Evolutionary conservation across 1,140 invertebrate species (phyloP).

Genomic region (Copidosoma floridanum): DNA sequence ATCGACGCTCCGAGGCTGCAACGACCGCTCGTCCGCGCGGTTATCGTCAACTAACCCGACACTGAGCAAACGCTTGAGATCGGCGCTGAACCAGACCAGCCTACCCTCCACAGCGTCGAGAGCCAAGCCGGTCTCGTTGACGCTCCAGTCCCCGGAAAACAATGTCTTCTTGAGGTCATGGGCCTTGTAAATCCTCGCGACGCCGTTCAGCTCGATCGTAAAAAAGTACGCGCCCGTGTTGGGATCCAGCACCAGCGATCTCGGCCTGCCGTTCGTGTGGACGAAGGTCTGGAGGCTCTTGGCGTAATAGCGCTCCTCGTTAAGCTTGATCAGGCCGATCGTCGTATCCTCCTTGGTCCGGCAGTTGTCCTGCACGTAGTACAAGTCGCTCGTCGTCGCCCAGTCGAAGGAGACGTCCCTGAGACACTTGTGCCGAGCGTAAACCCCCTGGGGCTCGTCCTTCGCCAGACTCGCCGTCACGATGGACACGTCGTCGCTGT

Average conservation of each 20-base stretch:
- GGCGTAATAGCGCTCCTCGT: background rate
- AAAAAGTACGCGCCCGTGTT: background rate
- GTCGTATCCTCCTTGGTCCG: background rate
- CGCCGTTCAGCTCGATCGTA: background rate
- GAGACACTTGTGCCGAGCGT: background rate
- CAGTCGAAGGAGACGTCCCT: constrained; percentile 2
- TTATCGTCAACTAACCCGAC: too few relatives aligned
- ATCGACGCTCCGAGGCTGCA: background rate
- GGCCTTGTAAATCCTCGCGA: background rate
- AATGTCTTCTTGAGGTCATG: background rate
- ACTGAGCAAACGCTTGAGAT: background rate
- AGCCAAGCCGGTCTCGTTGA: background rate
- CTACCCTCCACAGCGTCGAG: background rate
- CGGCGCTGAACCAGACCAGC: background rate
- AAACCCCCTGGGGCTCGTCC: background rate
- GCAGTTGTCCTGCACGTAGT: background rate
- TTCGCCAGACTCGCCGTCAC: background rate
- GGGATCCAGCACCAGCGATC: background rate
- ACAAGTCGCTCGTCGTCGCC: background rate
- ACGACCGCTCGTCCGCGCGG: background rate
- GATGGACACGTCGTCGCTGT: background rate
- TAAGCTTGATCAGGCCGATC: background rate
- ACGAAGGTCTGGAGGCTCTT: background rate
- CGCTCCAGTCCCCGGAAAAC: background rate
- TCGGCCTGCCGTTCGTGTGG: background rate